A percentile compares a stretch with the other conserved stretches of the same genome.
Evolutionary conservation across 1,140 invertebrate genomes (phyloP).

Genomic region (Pogonus chalceus): DNA sequence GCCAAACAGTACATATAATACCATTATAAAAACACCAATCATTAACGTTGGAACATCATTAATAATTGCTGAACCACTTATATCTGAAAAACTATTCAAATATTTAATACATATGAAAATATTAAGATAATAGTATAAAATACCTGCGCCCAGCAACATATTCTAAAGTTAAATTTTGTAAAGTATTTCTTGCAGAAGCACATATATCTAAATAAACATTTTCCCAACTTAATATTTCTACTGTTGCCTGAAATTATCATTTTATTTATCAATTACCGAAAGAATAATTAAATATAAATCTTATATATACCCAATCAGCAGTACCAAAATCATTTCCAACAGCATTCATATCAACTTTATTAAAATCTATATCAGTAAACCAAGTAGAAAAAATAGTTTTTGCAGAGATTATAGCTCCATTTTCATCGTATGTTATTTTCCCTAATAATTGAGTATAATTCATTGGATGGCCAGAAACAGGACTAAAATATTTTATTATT

Average conservation of each 20-base stretch:
- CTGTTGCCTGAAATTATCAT: no score
- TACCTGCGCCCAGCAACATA: conserved; percentile 56
- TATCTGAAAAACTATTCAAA: conserved; percentile 52
- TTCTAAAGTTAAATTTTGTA: conserved; percentile 39
- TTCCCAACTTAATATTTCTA: conserved; percentile 56
- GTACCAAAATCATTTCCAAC: conserved; percentile 59
- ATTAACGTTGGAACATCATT: conserved; percentile 61
- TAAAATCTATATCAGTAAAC: conserved; percentile 57
- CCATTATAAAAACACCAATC: conserved; percentile 58
- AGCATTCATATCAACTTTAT: conserved; percentile 49
- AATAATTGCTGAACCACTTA: conserved; percentile 55
- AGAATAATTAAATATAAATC: conserved; percentile 16
- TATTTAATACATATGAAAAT: conserved; percentile 17
- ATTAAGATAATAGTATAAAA: background rate
- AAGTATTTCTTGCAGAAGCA: conserved; percentile 30
- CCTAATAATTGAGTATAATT: conserved; percentile 56
- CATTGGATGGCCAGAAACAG: conserved; percentile 50
- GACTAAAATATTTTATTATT: conserved; percentile 36
- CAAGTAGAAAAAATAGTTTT: conserved; percentile 50
- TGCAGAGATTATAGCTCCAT: conserved; percentile 52
- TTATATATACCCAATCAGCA: conserved; percentile 52
- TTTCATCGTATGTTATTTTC: conserved; percentile 44
- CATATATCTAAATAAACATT: conserved; percentile 44
- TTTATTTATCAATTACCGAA: conserved; percentile 5
- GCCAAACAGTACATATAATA: conserved; percentile 60